These are phyloP conservation scores for Steinernema khuongi DNA, from an alignment of 1,140 invertebrate genomes.

Conservation along the genomic window DNA sequence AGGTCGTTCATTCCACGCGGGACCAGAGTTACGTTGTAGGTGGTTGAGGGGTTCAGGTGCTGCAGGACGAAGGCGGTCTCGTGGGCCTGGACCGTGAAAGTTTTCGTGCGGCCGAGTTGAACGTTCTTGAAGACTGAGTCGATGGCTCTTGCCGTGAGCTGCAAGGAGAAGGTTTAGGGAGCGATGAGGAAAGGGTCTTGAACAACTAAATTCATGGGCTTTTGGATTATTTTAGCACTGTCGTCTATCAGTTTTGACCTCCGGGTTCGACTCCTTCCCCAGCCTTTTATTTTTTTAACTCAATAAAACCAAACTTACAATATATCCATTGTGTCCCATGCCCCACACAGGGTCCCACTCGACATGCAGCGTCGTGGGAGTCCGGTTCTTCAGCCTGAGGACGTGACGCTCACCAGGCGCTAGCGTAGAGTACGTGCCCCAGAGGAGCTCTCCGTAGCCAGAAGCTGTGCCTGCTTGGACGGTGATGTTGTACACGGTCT, in stretches of 20 bases:
- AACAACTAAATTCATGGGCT: no score
- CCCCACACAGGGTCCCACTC: slow-evolving; percentile 59
- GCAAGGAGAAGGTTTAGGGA: slow-evolving; percentile 28
- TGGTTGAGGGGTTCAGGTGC: slow-evolving; percentile 53
- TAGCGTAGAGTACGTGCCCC: slow-evolving; percentile 57
- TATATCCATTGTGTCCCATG: slow-evolving; percentile 52
- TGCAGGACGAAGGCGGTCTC: slow-evolving; percentile 51
- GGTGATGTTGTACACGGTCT: slow-evolving; percentile 57
- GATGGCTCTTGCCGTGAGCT: slow-evolving; percentile 52
- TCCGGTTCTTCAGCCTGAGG: slow-evolving; percentile 52
- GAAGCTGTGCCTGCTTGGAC: slow-evolving; percentile 51
- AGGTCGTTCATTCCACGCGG: slow-evolving; percentile 55
- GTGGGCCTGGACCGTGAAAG: slow-evolving; percentile 48
- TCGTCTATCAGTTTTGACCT: no score
- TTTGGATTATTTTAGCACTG: no score
- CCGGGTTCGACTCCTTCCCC: no score
- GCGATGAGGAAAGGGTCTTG: no score
- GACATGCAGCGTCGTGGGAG: slow-evolving; percentile 54
- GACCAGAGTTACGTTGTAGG: slow-evolving; percentile 56
- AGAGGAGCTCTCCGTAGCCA: slow-evolving; percentile 57
- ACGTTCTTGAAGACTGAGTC: slow-evolving; percentile 50
- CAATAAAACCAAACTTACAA: no score
- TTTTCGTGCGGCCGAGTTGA: slow-evolving; percentile 43
- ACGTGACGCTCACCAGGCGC: slow-evolving; percentile 51
- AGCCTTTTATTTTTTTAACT: no score